phyloP scores from a whole-genome alignment of 2,113 vertebrate species.

The Paradisaea rubra region DNA sequence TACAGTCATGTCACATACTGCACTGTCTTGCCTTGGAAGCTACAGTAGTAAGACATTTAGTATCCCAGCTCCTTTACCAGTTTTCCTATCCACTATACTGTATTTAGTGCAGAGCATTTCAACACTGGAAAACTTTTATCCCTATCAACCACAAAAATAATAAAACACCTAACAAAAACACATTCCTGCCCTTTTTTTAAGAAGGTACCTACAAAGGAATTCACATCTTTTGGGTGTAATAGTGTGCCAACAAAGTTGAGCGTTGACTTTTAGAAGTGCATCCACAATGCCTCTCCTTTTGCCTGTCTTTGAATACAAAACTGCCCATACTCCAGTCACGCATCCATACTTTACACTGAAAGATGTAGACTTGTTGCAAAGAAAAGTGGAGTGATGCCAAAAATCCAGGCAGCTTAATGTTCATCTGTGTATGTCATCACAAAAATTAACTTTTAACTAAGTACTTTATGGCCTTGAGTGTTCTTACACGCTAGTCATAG shows the following conservation, averaged over 20 bases:
- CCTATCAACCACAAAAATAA: not conserved
- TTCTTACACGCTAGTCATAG: not conserved
- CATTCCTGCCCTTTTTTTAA: not conserved
- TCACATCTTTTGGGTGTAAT: not conserved
- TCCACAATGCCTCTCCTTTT: not conserved
- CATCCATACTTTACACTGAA: not conserved
- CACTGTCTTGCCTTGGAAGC: not conserved
- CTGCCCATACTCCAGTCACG: not conserved
- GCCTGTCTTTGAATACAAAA: not conserved
- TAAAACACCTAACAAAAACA: not conserved
- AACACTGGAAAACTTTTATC: not conserved
- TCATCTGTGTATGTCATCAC: not conserved
- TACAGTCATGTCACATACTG: not conserved
- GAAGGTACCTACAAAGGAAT: not conserved
- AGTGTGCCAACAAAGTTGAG: not conserved
- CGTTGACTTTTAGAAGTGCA: not conserved
- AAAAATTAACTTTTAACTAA: not conserved
- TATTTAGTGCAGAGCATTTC: not conserved
- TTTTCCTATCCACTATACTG: not conserved
- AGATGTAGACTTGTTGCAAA: not conserved
- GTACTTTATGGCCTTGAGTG: not conserved
- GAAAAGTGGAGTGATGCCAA: not conserved
- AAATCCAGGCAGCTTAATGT: not conserved
- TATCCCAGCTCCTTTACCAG: not conserved
- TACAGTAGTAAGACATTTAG: not conserved